Evolutionary conservation across 2,113 vertebrate species (phyloP).

Genomic region (Heloderma charlesbogerti): DNA sequence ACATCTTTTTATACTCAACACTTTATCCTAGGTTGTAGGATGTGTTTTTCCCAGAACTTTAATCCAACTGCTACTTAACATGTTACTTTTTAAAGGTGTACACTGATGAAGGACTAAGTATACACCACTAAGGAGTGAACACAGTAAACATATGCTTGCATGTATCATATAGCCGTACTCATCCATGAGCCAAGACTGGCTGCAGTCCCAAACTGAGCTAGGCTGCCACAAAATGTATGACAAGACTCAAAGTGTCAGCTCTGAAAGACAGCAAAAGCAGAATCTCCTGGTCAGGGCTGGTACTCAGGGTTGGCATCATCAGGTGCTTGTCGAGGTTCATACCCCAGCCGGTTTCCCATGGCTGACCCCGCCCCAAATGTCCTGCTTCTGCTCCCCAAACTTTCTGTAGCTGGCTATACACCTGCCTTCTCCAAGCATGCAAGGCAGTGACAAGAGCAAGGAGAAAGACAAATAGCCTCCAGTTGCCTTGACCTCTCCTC

Average conservation of each 20-base stretch:
- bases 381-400: background rate
- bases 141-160: background rate
- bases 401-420: background rate
- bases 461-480: background rate
- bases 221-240: background rate
- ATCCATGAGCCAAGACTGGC: background rate
- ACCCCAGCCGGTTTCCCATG: background rate
- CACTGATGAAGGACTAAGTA: background rate
- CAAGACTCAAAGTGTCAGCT: background rate
- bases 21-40: constrained; percentile 59
- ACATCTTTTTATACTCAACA: constrained; percentile 41
- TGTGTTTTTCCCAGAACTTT: background rate
- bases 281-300: too few relatives aligned
- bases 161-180: background rate
- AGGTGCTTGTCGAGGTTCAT: background rate
- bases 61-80: background rate
- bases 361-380: background rate
- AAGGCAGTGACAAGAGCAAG: background rate
- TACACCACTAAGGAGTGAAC: constrained; percentile 35
- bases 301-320: too few relatives aligned
- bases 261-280: background rate
- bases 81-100: background rate
- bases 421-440: background rate
- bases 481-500: background rate
- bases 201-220: background rate